Evolutionary conservation across 2,113 vertebrate genomes (phyloP).

Genomic region (Epinephelus moara): DNA sequence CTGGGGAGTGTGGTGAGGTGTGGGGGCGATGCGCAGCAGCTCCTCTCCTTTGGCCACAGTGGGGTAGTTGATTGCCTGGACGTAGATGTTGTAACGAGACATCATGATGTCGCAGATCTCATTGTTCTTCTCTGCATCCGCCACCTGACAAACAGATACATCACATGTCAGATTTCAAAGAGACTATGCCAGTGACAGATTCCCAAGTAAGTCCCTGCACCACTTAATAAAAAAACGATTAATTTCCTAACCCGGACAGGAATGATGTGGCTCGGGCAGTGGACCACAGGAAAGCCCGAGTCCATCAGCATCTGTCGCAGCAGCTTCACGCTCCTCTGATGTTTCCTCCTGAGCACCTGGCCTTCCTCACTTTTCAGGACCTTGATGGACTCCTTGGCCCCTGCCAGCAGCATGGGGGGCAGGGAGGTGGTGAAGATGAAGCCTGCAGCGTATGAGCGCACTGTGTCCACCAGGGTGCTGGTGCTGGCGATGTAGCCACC

Average conservation of each 20-base stretch:
- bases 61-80: conserved; percentile 95
- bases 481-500: conserved; percentile 95
- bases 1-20: conserved; percentile 92
- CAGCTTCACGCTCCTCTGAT: conserved; percentile 93
- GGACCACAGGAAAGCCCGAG: conserved; percentile 90
- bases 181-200: not conserved
- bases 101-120: conserved; percentile 91
- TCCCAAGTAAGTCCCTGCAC: not conserved
- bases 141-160: conserved; percentile 81
- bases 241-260: conserved; percentile 87
- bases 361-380: conserved; percentile 91
- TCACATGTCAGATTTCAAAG: not conserved
- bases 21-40: conserved; percentile 92
- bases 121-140: conserved; percentile 93
- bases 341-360: conserved; percentile 87
- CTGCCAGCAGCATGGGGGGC: conserved; percentile 93
- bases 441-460: conserved; percentile 92
- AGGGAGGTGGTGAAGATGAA: conserved; percentile 97
- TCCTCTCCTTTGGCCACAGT: conserved; percentile 92
- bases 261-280: conserved; percentile 96
- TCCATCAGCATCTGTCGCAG: conserved; percentile 95
- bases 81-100: conserved; percentile 91
- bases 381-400: conserved; percentile 89
- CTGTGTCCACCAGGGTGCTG: conserved; percentile 88
- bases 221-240: not conserved